These are phyloP conservation scores for Chascanopsetta lugubris DNA, from an alignment of 2,113 vertebrate genomes.

Conservation along the genomic window DNA sequence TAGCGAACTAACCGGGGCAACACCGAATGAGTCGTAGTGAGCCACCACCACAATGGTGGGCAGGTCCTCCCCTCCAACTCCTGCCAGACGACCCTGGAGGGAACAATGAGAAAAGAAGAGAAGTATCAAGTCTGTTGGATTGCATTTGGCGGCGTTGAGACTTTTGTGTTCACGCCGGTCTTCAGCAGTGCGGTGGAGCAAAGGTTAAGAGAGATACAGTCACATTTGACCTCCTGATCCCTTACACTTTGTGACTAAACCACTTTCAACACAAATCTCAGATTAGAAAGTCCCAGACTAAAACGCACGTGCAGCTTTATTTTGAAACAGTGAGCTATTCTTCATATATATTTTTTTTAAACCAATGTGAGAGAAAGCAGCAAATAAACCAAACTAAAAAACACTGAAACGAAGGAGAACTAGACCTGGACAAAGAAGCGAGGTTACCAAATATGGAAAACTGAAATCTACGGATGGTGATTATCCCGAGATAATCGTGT, in stretches of 20 bases:
- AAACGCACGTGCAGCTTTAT: neutral
- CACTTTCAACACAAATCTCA: neutral
- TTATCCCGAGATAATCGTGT: too few relatives aligned
- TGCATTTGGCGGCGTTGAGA: neutral
- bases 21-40: constrained; percentile 96
- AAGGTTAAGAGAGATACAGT: constrained; percentile 11
- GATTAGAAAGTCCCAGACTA: neutral
- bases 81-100: constrained; percentile 89
- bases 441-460: too few relatives aligned
- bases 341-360: too few relatives aligned
- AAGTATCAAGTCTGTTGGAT: neutral
- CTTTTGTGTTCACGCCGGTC: neutral
- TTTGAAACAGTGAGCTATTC: too few relatives aligned
- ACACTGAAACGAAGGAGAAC: too few relatives aligned
- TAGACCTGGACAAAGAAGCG: too few relatives aligned
- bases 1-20: constrained; percentile 87
- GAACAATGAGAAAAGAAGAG: constrained; percentile 3
- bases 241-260: constrained; percentile 31
- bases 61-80: constrained; percentile 95
- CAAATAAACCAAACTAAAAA: too few relatives aligned
- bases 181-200: neutral
- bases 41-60: constrained; percentile 96
- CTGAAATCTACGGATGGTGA: too few relatives aligned
- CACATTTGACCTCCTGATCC: constrained; percentile 19
- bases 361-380: too few relatives aligned